Conservation (phyloP, 2,113 vertebrate genomes). For the Poeciliopsis retropinna region DNA sequence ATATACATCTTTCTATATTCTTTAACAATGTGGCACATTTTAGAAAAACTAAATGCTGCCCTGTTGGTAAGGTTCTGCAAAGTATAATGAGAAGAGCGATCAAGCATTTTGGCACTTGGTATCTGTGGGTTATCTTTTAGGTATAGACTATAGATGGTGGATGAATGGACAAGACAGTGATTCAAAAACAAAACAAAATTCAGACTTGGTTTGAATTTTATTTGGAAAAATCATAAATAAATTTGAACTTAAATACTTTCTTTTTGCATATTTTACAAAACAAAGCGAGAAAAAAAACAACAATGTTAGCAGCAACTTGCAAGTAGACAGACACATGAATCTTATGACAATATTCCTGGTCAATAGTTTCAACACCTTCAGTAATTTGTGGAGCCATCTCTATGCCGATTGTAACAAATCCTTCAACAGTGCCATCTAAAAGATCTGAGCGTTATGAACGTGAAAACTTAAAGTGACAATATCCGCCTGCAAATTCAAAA, state of each 20-base stretch:
- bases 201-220: slow-evolving; percentile 32
- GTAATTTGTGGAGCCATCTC: background rate
- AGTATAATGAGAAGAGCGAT: no score
- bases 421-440: background rate
- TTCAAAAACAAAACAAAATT: background rate
- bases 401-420: background rate
- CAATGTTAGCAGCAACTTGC: background rate
- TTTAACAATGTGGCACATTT: no score
- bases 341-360: slow-evolving; percentile 9
- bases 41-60: no score
- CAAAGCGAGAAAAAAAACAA: background rate
- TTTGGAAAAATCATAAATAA: slow-evolving; percentile 58
- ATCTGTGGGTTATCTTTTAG: no score
- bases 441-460: background rate
- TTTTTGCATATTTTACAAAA: slow-evolving; percentile 11
- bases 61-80: no score
- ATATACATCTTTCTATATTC: no score
- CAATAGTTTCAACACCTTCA: background rate
- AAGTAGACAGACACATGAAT: slow-evolving; percentile 8
- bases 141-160: background rate
- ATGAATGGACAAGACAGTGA: no score
- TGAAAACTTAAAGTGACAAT: background rate
- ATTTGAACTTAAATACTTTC: slow-evolving; percentile 50
- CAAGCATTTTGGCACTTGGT: no score
- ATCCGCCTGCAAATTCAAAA: background rate